Conservation (phyloP, 2,113 vertebrate species). For the Siniperca chuatsi region DNA sequence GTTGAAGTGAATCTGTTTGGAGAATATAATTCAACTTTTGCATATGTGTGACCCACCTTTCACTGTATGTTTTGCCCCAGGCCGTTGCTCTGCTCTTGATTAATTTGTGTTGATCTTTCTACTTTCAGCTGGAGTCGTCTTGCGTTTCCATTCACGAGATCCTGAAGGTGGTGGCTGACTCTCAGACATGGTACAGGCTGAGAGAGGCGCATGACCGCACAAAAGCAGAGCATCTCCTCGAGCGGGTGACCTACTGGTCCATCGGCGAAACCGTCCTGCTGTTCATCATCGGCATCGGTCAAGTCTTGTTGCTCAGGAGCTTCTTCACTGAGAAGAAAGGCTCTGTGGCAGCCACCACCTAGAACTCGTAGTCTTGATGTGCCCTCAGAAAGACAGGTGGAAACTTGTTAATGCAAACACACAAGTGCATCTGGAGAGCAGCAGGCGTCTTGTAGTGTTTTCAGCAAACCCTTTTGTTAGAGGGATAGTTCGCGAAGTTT, state of each 20-base stretch:
- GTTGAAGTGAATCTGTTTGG: background rate
- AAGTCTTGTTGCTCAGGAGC: conserved; percentile 91
- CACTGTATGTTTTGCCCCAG: background rate
- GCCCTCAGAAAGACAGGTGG: background rate
- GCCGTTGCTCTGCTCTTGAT: background rate
- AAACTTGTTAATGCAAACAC: background rate
- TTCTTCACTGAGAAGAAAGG: conserved; percentile 90
- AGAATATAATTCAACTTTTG: background rate
- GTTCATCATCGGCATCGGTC: conserved; percentile 89
- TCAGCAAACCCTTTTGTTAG: background rate
- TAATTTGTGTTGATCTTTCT: conserved; percentile 3
- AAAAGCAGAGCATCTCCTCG: conserved; percentile 87
- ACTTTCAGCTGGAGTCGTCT: conserved; percentile 89
- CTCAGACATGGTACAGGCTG: conserved; percentile 90
- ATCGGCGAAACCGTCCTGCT: conserved; percentile 88
- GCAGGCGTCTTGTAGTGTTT: background rate
- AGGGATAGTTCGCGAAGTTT: background rate
- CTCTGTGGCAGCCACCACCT: conserved; percentile 76
- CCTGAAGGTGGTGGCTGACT: conserved; percentile 87
- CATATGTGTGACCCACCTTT: background rate
- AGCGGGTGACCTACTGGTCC: conserved; percentile 89
- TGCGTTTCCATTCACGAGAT: conserved; percentile 91
- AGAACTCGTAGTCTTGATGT: conserved; percentile 13
- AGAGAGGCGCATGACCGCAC: conserved; percentile 90
- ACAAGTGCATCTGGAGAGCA: conserved; percentile 3